Conservation (phyloP, 2,113 vertebrate genomes). For the Sarotherodon lohbergeri region DNA sequence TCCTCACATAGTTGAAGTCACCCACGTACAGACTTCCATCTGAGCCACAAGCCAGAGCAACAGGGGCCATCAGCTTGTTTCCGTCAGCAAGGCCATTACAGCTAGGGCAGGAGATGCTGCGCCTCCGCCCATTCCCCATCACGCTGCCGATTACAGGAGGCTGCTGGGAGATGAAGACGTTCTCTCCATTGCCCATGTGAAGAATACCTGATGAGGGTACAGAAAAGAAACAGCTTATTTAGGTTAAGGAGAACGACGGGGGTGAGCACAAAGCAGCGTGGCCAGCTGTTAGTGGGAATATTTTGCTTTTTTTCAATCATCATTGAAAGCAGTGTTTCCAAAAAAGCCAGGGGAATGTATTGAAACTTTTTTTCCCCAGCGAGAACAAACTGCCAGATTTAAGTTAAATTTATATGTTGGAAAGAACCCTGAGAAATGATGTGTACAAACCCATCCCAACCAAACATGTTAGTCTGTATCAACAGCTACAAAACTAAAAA, state of each 20-base stretch:
- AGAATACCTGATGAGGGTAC: conserved; percentile 81
- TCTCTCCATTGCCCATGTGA: conserved; percentile 97
- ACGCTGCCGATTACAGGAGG: conserved; percentile 93
- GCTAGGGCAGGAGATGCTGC: conserved; percentile 97
- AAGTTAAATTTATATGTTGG: neutral
- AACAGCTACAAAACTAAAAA: neutral
- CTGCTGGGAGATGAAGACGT: conserved; percentile 98
- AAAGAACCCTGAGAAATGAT: neutral
- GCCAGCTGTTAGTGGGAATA: neutral
- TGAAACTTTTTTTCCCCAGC: neutral
- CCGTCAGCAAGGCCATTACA: conserved; percentile 97
- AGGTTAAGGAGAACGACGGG: neutral
- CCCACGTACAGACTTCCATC: conserved; percentile 97
- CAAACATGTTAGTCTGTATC: neutral
- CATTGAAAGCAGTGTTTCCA: neutral
- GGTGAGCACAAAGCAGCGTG: neutral
- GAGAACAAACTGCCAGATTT: neutral
- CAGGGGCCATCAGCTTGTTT: conserved; percentile 94
- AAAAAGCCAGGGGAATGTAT: neutral
- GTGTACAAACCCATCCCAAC: neutral
- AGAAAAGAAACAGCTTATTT: neutral
- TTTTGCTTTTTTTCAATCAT: neutral
- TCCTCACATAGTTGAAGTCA: conserved; percentile 97
- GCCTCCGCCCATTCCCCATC: conserved; percentile 93
- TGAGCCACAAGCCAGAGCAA: conserved; percentile 88